Percentiles rank a stretch among this genome's conserved stretches.
Evolutionary conservation across 2,113 vertebrate genomes (phyloP).

Genomic region (Rissa tridactyla): DNA sequence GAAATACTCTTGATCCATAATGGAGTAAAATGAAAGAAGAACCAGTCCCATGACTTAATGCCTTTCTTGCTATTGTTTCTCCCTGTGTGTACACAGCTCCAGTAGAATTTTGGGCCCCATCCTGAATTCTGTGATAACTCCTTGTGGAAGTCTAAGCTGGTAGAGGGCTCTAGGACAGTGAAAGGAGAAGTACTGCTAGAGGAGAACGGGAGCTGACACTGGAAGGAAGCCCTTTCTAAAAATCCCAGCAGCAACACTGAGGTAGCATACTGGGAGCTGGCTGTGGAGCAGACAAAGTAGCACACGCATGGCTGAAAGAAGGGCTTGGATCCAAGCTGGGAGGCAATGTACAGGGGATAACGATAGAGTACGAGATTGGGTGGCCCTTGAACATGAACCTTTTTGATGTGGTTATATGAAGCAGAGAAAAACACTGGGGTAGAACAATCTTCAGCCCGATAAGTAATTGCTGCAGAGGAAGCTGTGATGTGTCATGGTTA

Average conservation of each 20-base stretch:
- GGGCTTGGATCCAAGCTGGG: not conserved
- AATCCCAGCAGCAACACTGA: not conserved
- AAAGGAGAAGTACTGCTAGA: not conserved
- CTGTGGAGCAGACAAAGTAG: not conserved
- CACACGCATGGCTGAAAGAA: not conserved
- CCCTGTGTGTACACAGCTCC: not conserved
- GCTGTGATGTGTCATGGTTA: not conserved
- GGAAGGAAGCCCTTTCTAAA: not conserved
- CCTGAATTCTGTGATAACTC: not conserved
- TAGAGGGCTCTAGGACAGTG: not conserved
- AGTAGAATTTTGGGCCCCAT: not conserved
- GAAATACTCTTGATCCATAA: not conserved
- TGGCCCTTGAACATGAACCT: not conserved
- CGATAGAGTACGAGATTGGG: not conserved
- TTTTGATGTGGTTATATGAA: not conserved
- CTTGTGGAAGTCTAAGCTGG: not conserved
- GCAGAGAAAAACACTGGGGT: not conserved
- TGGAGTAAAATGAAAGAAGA: not conserved
- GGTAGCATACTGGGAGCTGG: not conserved
- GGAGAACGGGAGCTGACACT: not conserved
- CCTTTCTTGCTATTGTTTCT: not conserved
- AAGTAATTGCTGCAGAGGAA: not conserved
- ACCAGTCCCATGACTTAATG: accelerated
- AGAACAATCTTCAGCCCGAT: not conserved
- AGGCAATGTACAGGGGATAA: not conserved